Evolutionary conservation across 2,888 invertebrate species (phyloP).

Genomic region (Drosophila engyochracea): DNA sequence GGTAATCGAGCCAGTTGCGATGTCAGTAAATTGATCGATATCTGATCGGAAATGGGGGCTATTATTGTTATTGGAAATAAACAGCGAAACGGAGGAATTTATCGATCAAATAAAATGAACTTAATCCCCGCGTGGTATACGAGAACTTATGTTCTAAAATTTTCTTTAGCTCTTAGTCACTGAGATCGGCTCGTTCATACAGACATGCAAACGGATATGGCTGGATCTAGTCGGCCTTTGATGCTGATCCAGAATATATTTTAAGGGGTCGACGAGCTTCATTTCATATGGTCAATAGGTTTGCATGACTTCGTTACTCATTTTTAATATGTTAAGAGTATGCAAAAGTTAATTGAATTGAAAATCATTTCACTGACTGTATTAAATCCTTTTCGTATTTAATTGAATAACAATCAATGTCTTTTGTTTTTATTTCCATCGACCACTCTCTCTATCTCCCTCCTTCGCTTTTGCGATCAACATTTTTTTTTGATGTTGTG

Average conservation of each 20-base stretch:
- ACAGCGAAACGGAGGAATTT: neutral
- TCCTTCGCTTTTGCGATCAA: neutral
- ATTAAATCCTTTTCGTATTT: neutral
- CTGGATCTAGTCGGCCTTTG: neutral
- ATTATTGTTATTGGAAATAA: neutral
- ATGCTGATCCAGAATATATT: neutral
- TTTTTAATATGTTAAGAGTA: neutral
- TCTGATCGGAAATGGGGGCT: neutral
- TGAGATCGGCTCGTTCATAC: no score
- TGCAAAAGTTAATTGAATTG: neutral
- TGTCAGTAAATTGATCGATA: neutral
- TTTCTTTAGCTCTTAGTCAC: no score
- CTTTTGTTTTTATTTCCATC: neutral
- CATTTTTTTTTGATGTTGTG: no score
- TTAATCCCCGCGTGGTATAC: no score
- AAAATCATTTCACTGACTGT: neutral
- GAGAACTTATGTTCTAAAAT: no score
- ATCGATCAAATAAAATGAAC: neutral
- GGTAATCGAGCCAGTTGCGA: neutral
- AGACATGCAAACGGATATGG: neutral
- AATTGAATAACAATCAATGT: no score
- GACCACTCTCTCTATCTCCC: neutral
- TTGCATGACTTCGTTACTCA: no score
- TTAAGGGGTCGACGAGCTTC: neutral
- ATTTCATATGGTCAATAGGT: neutral